These are phyloP conservation scores for Pangasius krempfi DNA, from an alignment of 2,797 vertebrate genomes.

Conservation along the genomic window DNA sequence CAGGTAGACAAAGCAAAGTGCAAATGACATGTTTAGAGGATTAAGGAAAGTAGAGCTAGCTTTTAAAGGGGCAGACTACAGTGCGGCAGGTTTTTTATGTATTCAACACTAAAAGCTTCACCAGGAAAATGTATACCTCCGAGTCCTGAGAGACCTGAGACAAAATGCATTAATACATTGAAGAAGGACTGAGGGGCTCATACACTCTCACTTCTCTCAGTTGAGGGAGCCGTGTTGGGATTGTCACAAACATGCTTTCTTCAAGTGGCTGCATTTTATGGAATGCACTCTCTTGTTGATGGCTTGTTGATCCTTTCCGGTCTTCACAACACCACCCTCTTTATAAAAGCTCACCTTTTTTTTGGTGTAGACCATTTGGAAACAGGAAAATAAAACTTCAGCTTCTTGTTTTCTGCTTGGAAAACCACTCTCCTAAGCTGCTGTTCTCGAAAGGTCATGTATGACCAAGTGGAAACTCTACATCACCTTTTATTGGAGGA, in stretches of 20 bases:
- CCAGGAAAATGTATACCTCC: slow-evolving; percentile 7
- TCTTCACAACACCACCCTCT: background rate
- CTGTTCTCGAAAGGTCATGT: background rate
- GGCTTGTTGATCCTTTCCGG: background rate
- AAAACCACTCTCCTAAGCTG: background rate
- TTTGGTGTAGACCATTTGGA: background rate
- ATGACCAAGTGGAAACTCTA: slow-evolving; percentile 1
- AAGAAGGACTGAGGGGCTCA: background rate
- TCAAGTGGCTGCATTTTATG: background rate
- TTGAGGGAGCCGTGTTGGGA: background rate
- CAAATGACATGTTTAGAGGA: slow-evolving; percentile 7
- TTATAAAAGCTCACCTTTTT: background rate
- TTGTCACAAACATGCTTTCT: background rate
- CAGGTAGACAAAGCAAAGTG: background rate
- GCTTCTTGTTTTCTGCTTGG: background rate
- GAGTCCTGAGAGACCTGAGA: slow-evolving; percentile 6
- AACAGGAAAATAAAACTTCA: background rate
- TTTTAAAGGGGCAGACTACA: background rate
- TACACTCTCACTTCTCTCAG: background rate
- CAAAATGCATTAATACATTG: slow-evolving; percentile 24
- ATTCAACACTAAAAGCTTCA: slow-evolving; percentile 25
- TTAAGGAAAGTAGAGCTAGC: slow-evolving; percentile 18
- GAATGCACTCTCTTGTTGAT: slow-evolving; percentile 2
- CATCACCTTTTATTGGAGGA: background rate
- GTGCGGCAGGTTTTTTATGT: slow-evolving; percentile 9